Base-by-base conservation (phyloP, 2,113 vertebrate species). In the Scortum barcoo region DNA sequence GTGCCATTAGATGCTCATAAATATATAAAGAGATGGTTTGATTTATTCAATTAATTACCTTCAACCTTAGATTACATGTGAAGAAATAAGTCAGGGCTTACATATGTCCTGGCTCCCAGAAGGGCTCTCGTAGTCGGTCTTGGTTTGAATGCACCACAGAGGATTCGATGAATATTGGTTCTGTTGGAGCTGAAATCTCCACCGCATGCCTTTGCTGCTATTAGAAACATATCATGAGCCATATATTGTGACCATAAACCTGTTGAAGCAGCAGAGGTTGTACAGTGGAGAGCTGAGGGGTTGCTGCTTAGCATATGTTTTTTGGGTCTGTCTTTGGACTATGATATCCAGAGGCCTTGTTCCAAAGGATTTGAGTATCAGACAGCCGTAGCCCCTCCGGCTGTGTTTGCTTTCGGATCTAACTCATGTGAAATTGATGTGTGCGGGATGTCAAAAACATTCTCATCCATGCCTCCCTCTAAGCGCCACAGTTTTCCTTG, bases 11-110 rank as follows among this genome's bases (percentile, higher is more conserved):
- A 88, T 71, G 68, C 81, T 86, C 91, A 92, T 95, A 94, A 95
- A 95, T 95, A 93, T 93, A 92, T 94, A 94, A 95, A 90, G 74
- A 91, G 89, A 70, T 83, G 83, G 70, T 91, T 84, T 94, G 92
- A 95, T 95, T 95, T 93, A 94, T 90, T 89, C 77, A 62, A 86
- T 90, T 93, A 94, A 94, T 94, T 93, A 82, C 88, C 79, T 42
- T 86, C 54, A 83, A 84, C 78, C 80, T 80, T 66, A 82, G 57
- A 79, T 88, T 85, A 88, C 85, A 88, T 84, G 74, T 83, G 68
- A 84, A 57, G 76, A 83, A 71, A 84, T 91, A 86, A 76, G 38
- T 63, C 38, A 3, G 19, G 12, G 17, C 57, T 24, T 30, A 53
- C 69, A 86, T 72, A 56, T 36, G 73, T 53, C 5, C n/a, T 54